A percentile compares a stretch with the other conserved stretches of the same genome.
Evolutionary conservation across 2,797 vertebrate species (phyloP).

Genomic region (Galagoides demidoff): DNA sequence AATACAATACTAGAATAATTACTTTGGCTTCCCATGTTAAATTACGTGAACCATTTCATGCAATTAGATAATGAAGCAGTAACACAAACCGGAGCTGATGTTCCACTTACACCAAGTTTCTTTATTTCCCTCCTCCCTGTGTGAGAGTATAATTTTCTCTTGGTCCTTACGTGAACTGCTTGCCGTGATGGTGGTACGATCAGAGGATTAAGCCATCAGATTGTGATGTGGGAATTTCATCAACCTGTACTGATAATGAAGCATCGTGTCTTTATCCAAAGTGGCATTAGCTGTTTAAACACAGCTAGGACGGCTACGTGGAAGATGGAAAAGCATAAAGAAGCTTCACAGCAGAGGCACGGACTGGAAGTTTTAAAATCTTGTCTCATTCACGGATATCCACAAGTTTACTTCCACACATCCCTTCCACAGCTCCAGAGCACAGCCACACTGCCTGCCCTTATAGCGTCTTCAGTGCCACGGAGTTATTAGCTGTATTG

Average conservation of each 20-base stretch:
- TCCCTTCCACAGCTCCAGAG: neutral
- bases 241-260: conserved; percentile 34
- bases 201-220: neutral
- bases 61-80: neutral
- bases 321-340: neutral
- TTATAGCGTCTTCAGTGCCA: neutral
- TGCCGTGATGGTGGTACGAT: neutral
- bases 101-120: neutral
- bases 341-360: conserved; percentile 44
- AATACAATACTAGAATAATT: neutral
- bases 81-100: neutral
- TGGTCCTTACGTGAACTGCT: conserved; percentile 50
- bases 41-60: conserved; percentile 16
- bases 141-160: neutral
- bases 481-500: conserved; percentile 51
- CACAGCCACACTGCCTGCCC: rapidly evolving
- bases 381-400: conserved; percentile 40
- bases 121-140: neutral
- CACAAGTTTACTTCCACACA: conserved; percentile 63
- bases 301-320: neutral
- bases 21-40: conserved; percentile 21
- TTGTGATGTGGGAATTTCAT: neutral
- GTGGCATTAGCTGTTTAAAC: conserved; percentile 23
- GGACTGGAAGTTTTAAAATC: conserved; percentile 51
- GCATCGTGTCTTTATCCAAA: neutral